phyloP scores from a whole-genome alignment of 2,113 vertebrate genomes.

The Albula glossodonta region DNA sequence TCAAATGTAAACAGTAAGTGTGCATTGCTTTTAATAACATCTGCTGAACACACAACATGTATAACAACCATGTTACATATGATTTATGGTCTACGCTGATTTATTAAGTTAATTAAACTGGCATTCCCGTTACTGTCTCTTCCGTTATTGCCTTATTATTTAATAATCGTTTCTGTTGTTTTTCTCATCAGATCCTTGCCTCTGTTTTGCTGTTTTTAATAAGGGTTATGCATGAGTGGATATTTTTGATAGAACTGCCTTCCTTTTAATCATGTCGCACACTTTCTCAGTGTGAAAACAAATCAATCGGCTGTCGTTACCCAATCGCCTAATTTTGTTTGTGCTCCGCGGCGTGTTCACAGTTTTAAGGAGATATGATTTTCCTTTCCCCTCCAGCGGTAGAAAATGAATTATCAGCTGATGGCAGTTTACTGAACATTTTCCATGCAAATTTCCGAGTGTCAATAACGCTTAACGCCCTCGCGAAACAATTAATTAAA shows the following conservation, averaged over 20 bases:
- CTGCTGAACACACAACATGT: background rate
- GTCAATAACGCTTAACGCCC: background rate
- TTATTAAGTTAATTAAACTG: background rate
- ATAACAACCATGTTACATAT: background rate
- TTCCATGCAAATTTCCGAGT: background rate
- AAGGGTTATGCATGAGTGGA: background rate
- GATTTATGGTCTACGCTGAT: background rate
- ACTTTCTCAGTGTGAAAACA: background rate
- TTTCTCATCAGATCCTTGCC: background rate
- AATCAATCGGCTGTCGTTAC: background rate
- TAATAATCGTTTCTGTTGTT: background rate
- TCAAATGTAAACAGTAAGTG: background rate
- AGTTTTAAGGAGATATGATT: background rate
- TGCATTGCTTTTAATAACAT: background rate
- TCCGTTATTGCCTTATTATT: background rate
- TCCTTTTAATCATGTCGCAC: background rate
- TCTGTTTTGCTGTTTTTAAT: background rate
- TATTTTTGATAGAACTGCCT: background rate
- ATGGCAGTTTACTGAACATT: background rate
- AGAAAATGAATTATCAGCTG: background rate
- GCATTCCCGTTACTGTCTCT: background rate
- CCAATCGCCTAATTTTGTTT: background rate
- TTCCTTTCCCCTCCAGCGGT: background rate
- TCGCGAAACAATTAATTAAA: background rate
- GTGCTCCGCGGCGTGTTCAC: background rate